Conservation (phyloP, 2,113 vertebrate species). For the Eulemur rufifrons region DNA sequence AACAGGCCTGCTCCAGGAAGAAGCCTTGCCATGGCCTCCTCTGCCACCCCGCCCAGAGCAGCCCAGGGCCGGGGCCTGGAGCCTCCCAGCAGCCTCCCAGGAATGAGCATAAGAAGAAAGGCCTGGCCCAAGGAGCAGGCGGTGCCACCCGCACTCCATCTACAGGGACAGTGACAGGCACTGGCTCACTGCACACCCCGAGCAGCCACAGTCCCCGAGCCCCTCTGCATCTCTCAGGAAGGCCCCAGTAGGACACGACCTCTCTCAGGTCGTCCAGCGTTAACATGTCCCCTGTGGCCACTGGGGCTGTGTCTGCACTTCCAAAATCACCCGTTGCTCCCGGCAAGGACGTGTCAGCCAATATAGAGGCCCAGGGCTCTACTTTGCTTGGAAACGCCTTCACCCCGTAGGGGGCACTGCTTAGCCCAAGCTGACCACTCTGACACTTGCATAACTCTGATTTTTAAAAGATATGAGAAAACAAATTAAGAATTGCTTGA, state of each 20-base stretch:
- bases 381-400: neutral
- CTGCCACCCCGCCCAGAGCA: fast-evolving
- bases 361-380: fast-evolving
- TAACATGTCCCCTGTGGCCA: fast-evolving
- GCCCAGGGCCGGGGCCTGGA: neutral
- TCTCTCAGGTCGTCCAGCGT: neutral
- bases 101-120: neutral
- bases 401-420: neutral
- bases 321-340: fast-evolving
- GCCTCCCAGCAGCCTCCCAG: neutral
- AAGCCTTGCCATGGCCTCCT: neutral
- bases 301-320: neutral
- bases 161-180: neutral
- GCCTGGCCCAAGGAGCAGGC: neutral
- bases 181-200: fast-evolving
- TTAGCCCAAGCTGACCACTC: neutral
- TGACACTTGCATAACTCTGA: neutral
- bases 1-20: neutral
- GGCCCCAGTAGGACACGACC: fast-evolving
- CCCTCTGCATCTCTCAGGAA: neutral
- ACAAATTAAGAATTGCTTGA: neutral
- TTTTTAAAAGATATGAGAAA: neutral
- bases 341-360: fast-evolving
- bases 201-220: fast-evolving
- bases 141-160: too few relatives aligned